Percentiles rank a stretch among this genome's conserved stretches.
Conservation (phyloP, 1,140 invertebrate species). For the Acyrthosiphon pisum region DNA sequence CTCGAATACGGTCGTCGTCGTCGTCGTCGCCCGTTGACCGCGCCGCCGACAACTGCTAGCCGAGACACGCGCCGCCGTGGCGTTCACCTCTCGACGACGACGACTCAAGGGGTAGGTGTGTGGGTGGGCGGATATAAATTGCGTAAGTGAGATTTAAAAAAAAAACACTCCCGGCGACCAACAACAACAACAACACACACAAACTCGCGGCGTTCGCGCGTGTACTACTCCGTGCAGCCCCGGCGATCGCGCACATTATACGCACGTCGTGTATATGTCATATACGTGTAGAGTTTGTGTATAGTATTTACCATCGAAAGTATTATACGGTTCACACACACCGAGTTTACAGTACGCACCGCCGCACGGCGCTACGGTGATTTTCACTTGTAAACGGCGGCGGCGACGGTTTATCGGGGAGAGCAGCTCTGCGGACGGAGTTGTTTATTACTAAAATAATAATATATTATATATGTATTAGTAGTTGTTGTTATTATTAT, state of each 20-base stretch:
- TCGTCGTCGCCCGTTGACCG: background rate
- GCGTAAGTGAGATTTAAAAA: background rate
- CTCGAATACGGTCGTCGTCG: background rate
- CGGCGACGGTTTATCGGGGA: background rate
- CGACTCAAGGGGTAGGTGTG: background rate
- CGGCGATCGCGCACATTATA: background rate
- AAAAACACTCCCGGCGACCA: background rate
- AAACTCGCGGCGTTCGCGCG: slow-evolving; percentile 29
- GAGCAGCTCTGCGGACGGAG: background rate
- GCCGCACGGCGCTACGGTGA: slow-evolving; percentile 45
- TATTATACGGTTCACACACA: slow-evolving; percentile 23
- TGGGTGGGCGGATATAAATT: background rate
- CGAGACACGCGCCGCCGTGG: background rate
- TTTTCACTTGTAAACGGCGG: slow-evolving; percentile 40
- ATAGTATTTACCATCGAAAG: slow-evolving; percentile 30
- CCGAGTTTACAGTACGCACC: slow-evolving; percentile 41
- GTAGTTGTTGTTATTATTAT: too few relatives aligned
- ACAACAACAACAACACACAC: background rate
- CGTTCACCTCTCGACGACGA: background rate
- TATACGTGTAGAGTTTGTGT: background rate
- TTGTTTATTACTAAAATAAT: background rate
- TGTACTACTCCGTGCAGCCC: background rate
- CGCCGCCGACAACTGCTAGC: background rate
- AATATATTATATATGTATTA: background rate
- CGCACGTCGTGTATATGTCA: background rate